These are phyloP conservation scores for Typhlomys cinereus DNA, from an alignment of 2,113 vertebrate species.

Conservation along the genomic window DNA sequence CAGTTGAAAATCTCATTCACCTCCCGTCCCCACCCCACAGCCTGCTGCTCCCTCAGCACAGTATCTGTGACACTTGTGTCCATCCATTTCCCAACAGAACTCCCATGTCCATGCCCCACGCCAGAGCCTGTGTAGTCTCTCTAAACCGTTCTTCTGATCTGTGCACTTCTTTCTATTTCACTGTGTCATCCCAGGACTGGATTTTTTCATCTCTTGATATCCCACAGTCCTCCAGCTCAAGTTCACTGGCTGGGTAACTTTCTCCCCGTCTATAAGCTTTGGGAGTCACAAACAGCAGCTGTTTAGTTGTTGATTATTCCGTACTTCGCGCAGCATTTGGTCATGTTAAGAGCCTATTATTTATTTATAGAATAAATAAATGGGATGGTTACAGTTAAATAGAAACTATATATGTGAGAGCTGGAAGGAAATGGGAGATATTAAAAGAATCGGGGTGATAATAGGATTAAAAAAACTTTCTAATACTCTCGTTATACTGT, in stretches of 20 bases:
- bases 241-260: not conserved
- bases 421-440: conserved; percentile 18
- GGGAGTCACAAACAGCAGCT: not conserved
- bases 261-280: not conserved
- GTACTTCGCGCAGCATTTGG: not conserved
- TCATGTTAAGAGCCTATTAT: not conserved
- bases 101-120: not conserved
- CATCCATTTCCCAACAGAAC: not conserved
- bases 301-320: not conserved
- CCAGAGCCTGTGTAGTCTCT: not conserved
- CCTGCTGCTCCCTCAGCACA: not conserved
- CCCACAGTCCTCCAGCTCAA: not conserved
- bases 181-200: not conserved
- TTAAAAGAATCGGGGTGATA: not conserved
- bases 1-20: not conserved
- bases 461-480: not conserved
- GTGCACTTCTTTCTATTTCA: not conserved
- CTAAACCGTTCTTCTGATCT: not conserved
- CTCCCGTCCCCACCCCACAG: too few species aligned
- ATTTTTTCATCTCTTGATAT: not conserved
- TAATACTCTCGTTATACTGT: not conserved
- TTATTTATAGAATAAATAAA: conserved; percentile 40
- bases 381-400: not conserved
- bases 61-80: not conserved
- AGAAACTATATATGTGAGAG: not conserved